Evolutionary conservation across 1,140 invertebrate species (phyloP).

Genomic region (Trachelipus rathkii): DNA sequence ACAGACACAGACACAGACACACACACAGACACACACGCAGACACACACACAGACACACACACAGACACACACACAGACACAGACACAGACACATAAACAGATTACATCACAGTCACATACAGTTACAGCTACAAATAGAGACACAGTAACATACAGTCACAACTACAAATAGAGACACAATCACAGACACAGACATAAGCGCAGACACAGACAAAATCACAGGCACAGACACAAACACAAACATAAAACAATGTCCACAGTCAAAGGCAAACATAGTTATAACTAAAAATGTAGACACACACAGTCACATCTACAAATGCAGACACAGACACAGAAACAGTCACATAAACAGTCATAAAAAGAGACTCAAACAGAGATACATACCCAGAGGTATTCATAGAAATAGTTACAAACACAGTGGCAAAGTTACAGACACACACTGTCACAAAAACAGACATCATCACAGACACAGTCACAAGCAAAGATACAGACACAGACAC

Average conservation of each 20-base stretch:
- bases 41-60: neutral
- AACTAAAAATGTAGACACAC: neutral
- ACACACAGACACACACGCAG: neutral
- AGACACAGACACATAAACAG: neutral
- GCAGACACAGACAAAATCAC: neutral
- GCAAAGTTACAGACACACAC: too few species aligned
- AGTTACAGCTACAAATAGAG: neutral
- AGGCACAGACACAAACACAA: conserved; percentile 20
- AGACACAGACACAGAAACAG: conserved; percentile 8
- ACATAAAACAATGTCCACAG: too few species aligned
- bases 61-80: neutral
- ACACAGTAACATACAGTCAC: conserved; percentile 7
- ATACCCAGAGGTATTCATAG: too few species aligned
- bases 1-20: neutral
- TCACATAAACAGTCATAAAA: too few species aligned
- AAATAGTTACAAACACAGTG: too few species aligned
- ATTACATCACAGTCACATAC: neutral
- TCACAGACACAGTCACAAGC: conserved; percentile 16
- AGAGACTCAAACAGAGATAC: too few species aligned
- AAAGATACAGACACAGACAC: conserved; percentile 12
- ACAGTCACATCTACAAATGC: neutral
- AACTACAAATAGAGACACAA: too few species aligned
- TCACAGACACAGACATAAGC: too few species aligned
- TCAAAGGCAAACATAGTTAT: too few species aligned
- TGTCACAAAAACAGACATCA: neutral